A percentile compares a stretch with the other conserved stretches of the same genome.
These are phyloP conservation scores for Calliopsis andreniformis DNA, from an alignment of 1,140 invertebrate genomes.

Conservation along the genomic window DNA sequence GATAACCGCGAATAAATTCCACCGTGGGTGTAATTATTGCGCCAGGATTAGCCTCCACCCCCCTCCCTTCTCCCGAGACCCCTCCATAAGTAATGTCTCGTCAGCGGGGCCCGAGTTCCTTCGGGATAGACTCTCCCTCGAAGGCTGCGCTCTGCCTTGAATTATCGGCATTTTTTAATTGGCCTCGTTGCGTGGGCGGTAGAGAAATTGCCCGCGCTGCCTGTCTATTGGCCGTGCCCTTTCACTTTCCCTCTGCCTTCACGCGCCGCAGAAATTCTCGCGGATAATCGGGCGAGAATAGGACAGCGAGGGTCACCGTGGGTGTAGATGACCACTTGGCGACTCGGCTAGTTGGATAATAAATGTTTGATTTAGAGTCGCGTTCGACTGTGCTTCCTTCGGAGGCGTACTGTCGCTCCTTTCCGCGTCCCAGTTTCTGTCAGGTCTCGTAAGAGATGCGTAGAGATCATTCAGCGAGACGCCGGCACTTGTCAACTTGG, in stretches of 20 bases:
- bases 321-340: background rate
- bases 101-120: conserved; percentile 30
- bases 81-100: conserved; percentile 41
- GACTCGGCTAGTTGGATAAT: background rate
- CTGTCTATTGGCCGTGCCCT: conserved; percentile 1
- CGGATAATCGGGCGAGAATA: background rate
- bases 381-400: background rate
- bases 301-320: background rate
- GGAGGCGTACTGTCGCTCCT: background rate
- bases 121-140: conserved; percentile 4
- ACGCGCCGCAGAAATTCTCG: background rate
- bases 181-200: conserved; percentile 38
- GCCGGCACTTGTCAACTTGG: background rate
- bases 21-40: conserved; percentile 50
- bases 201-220: conserved; percentile 27
- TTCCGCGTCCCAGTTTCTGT: background rate
- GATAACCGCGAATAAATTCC: conserved; percentile 64
- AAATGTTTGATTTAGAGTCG: background rate
- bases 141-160: conserved; percentile 4
- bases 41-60: conserved; percentile 26
- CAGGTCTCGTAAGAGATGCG: background rate
- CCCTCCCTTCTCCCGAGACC: background rate
- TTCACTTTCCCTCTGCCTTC: conserved; percentile 24
- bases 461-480: background rate
- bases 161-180: conserved; percentile 53